Base-by-base conservation (phyloP, 2,888 invertebrate species). In the Alsophila aescularia region DNA sequence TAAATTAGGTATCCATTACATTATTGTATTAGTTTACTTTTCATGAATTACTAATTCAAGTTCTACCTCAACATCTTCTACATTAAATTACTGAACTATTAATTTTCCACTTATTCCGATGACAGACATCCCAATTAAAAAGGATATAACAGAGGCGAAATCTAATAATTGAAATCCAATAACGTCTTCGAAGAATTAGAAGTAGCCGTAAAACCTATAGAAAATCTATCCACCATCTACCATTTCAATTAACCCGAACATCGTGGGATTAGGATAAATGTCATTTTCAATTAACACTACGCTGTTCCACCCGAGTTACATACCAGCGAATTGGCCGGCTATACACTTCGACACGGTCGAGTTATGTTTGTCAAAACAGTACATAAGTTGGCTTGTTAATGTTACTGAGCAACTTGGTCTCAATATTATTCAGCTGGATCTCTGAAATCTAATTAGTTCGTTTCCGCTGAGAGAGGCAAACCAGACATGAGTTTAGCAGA, bases 281-380 rank as follows among this genome's bases (percentile, higher is more conserved):
- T 79, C 77, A 71, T 79, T 86, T 90, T 86, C 88, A 90, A 90
- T 90, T 90, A 90, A 81, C 80, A 73, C 58, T 64, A 69, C 78
- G 88, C 87, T 90, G 90, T 89, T 81, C 77, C 69, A 60, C 62
- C 29, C 50, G 14, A 39, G 48, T 70, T 81, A 8, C 79, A 76
- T 67, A 66, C 72, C 18, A 10, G 60, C 68, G 72, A 82, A 88
- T 83, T 85, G 80, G 77, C 79, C 69, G 57, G 69, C 66, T 64
- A 60, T 69, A 69, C 64, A 62, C 62, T 45, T 60, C 75, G 77
- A 81, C 87, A 85, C 72, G 85, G 13, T 32, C 16, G 8, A 12
- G 16, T 15, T 41, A 41, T n/a, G 15, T n/a, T 8, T 12, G 6
- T 42, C 0, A 2, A 12, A 42, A 13, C 42, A 42, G 42, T 42